Evolutionary conservation across 2,888 invertebrate genomes (phyloP).

Genomic region (Meandrusa payeni): DNA sequence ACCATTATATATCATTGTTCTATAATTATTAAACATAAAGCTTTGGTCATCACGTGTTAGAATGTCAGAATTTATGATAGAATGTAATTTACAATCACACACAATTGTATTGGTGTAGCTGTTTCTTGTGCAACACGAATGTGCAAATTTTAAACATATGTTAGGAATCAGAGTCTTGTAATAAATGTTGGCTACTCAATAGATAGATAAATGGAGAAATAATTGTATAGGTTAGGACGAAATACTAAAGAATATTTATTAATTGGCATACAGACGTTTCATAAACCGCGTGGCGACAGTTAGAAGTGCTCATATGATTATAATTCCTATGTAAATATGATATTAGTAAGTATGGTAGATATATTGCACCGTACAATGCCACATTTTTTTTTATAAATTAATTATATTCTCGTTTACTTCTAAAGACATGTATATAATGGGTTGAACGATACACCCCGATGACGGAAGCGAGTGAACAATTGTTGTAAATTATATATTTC

Average conservation of each 20-base stretch:
- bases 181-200: conserved; percentile 56
- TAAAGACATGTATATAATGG: conserved; percentile 42
- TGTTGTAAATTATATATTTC: conserved; percentile 69
- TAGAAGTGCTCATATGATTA: conserved; percentile 43
- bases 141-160: conserved; percentile 33
- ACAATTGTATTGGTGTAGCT: conserved; percentile 31
- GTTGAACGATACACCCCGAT: conserved; percentile 29
- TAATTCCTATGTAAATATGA: conserved; percentile 76
- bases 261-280: conserved; percentile 31
- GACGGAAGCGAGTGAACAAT: conserved; percentile 42
- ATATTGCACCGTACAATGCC: conserved; percentile 32
- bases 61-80: conserved; percentile 30
- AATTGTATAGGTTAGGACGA: conserved; percentile 62
- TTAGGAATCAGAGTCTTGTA: conserved; percentile 31
- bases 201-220: conserved; percentile 60
- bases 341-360: conserved; percentile 45
- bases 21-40: conserved; percentile 11
- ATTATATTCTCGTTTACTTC: conserved; percentile 37
- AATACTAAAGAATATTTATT: conserved; percentile 44
- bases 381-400: no score
- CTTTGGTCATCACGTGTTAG: conserved; percentile 27
- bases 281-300: conserved; percentile 32
- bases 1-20: conserved; percentile 24
- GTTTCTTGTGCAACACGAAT: conserved; percentile 31
- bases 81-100: conserved; percentile 32